Evolutionary conservation across 2,113 vertebrate species (phyloP).

Genomic region (Acrocephalus kingi): DNA sequence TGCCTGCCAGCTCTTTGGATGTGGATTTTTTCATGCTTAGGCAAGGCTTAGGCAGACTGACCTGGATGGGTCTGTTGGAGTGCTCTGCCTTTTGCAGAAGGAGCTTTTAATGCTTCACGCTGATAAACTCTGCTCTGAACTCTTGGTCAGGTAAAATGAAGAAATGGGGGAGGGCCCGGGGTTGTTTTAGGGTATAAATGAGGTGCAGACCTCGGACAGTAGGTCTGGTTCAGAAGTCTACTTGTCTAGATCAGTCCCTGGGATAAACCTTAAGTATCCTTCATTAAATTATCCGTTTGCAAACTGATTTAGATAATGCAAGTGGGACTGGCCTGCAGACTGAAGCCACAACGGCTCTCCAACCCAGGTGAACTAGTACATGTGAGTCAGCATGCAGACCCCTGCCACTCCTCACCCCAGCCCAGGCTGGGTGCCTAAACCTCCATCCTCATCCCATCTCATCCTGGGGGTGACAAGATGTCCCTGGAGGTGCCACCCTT

Average conservation of each 20-base stretch:
- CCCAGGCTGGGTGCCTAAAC: slow-evolving; percentile 21
- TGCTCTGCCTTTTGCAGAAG: slow-evolving; percentile 9
- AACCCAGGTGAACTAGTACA: slow-evolving; percentile 72
- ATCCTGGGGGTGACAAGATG: slow-evolving; percentile 42
- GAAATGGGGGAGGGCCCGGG: slow-evolving; percentile 23
- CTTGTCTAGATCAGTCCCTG: slow-evolving; percentile 46
- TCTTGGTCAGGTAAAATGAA: neutral
- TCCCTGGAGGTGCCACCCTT: slow-evolving; percentile 32
- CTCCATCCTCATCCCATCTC: slow-evolving; percentile 59
- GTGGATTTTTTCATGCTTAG: neutral
- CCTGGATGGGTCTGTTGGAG: neutral
- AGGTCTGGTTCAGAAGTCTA: slow-evolving; percentile 7
- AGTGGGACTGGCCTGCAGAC: slow-evolving; percentile 72
- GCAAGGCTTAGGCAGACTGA: neutral
- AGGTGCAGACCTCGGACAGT: neutral
- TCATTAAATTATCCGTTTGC: slow-evolving; percentile 66
- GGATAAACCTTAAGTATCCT: slow-evolving; percentile 8
- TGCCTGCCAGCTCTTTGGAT: neutral
- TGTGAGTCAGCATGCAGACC: slow-evolving; percentile 74
- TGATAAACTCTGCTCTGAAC: neutral
- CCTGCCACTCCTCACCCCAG: slow-evolving; percentile 44
- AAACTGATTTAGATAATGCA: slow-evolving; percentile 71
- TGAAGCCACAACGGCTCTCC: slow-evolving; percentile 70
- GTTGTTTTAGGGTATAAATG: neutral
- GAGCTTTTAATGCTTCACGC: neutral